These are phyloP conservation scores for Reinhardtius hippoglossoides DNA, from an alignment of 2,113 vertebrate species.

Conservation along the genomic window DNA sequence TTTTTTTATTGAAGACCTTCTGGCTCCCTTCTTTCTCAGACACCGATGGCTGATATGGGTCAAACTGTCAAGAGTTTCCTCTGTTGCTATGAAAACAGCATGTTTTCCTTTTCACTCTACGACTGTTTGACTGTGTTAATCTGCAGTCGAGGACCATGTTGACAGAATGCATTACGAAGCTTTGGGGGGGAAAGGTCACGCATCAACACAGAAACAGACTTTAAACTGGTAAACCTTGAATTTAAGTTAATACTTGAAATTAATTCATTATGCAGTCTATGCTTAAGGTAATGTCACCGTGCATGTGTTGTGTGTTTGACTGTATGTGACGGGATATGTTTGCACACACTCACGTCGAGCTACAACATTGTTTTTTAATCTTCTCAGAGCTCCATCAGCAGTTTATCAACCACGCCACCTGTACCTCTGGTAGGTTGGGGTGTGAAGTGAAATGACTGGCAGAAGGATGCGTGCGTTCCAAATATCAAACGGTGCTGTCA, in stretches of 20 bases:
- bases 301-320: slow-evolving; percentile 13
- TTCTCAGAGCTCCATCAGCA: slow-evolving; percentile 67
- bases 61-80: slow-evolving; percentile 40
- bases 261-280: slow-evolving; percentile 45
- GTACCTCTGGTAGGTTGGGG: slow-evolving; percentile 29
- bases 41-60: slow-evolving; percentile 15
- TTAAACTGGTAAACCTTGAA: slow-evolving; percentile 69
- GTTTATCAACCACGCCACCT: slow-evolving; percentile 71
- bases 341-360: slow-evolving; percentile 19
- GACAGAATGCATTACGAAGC: slow-evolving; percentile 70
- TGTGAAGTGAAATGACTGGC: slow-evolving; percentile 57
- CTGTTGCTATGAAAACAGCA: slow-evolving; percentile 40
- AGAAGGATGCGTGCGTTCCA: slow-evolving; percentile 68
- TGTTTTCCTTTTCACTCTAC: slow-evolving; percentile 48
- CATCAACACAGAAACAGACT: slow-evolving; percentile 65
- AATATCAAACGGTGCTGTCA: slow-evolving; percentile 73
- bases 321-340: slow-evolving; percentile 4
- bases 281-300: slow-evolving; percentile 33
- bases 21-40: slow-evolving; percentile 11
- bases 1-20: background rate
- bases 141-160: slow-evolving; percentile 52
- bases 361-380: slow-evolving; percentile 72
- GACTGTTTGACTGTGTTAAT: slow-evolving; percentile 58
- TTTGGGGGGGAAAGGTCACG: slow-evolving; percentile 65
- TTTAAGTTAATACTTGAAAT: slow-evolving; percentile 50